Evolutionary conservation across 2,888 invertebrate species (phyloP), one percentile per base, ranked within the genome.

Genomic region (Lagria hirta): DNA sequence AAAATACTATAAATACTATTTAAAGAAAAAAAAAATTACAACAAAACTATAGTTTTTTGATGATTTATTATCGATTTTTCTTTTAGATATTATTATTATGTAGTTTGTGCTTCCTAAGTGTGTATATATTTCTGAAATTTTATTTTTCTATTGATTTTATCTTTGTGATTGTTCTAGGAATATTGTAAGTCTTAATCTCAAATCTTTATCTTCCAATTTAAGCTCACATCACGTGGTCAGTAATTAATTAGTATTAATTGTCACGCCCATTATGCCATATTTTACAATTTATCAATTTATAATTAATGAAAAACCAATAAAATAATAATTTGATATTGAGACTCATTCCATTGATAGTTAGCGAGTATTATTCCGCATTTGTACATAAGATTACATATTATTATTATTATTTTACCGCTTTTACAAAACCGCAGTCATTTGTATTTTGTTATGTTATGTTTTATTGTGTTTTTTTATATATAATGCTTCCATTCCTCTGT

Each of bases 401-500:
- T 15, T 8, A 29, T 38, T 14, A 14, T 18, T 36, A 34, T 34
- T 14, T 21, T 21, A 38, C 16, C 20, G n/a, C 11, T 32, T 36
- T 21, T 33, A 40, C 20, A 28, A 34, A 45, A 23, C n/a, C 38
- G 27, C 33, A 33, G 17, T 34, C 27, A 35, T 16, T 32, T 34
- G 38, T 43, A 49, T 48, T 52, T 43, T 45, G 42, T 43, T 38
- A 23, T 20, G 29, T 47, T 43, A 17, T 47, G 43, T 45, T 49
- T 40, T 45, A 49, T 47, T 40, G 48, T 46, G 35, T 51, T 49
- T 54, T 54, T 54, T 49, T 4, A 28, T 12, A 28, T 36, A 49
- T 52, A 51, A 50, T 56, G 58, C 57, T 58, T 60, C 58, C 57
- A 58, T 54, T 50, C 55, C 51, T 18, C 28, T 58, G 54, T 52